Evolutionary conservation across 2,113 vertebrate species (phyloP).

Genomic region (Siphamia tubifer): DNA sequence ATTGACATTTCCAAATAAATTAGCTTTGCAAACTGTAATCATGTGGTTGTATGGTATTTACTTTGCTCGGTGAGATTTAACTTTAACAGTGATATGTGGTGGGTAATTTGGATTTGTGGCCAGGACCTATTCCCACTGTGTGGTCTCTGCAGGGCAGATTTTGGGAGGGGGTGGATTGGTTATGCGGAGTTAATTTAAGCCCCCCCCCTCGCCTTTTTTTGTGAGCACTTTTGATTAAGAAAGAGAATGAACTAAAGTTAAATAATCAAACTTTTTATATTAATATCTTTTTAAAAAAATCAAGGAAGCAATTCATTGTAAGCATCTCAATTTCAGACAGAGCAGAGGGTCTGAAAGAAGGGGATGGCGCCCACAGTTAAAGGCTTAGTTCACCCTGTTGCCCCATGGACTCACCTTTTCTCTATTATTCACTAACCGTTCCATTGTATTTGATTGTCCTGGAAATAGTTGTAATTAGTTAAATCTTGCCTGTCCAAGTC

Average conservation of each 20-base stretch:
- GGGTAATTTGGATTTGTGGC: slow-evolving; percentile 57
- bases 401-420: slow-evolving; percentile 24
- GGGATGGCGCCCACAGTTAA: slow-evolving; percentile 74
- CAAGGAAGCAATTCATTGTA: slow-evolving; percentile 74
- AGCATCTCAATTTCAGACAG: slow-evolving; percentile 78
- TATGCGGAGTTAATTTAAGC: slow-evolving; percentile 86
- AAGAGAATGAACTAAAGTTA: too few relatives aligned
- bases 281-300: too few relatives aligned
- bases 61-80: slow-evolving; percentile 63
- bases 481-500: slow-evolving; percentile 79
- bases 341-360: slow-evolving; percentile 58
- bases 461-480: slow-evolving; percentile 86
- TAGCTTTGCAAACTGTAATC: slow-evolving; percentile 53
- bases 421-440: slow-evolving; percentile 52
- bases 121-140: slow-evolving; percentile 78
- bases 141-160: slow-evolving; percentile 75
- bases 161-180: slow-evolving; percentile 68
- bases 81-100: slow-evolving; percentile 55
- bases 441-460: slow-evolving; percentile 72
- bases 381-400: slow-evolving; percentile 42
- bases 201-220: too few relatives aligned
- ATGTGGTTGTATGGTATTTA: slow-evolving; percentile 74
- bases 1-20: slow-evolving; percentile 53
- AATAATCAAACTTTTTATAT: too few relatives aligned
- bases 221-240: slow-evolving; percentile 21